Conservation (phyloP, 2,797 vertebrate genomes). For the Alosa sapidissima region DNA sequence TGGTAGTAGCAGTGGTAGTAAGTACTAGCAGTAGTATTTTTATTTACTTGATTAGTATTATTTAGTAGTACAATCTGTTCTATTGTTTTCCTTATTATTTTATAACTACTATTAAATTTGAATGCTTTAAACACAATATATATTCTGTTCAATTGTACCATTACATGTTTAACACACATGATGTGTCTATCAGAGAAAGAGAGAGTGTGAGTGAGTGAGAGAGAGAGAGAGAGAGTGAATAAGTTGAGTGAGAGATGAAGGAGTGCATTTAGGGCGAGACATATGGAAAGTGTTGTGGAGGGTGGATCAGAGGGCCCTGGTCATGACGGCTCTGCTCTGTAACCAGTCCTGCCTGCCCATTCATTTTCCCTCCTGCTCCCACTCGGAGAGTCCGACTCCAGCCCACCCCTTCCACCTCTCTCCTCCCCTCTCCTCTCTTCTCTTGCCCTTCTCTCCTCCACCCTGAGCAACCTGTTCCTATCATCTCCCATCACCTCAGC, state of each 20-base stretch:
- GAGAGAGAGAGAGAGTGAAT: neutral
- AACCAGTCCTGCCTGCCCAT: conserved; percentile 31
- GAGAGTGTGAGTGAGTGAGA: neutral
- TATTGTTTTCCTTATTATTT: neutral
- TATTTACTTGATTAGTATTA: neutral
- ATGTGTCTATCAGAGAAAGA: neutral
- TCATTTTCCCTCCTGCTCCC: conserved; percentile 14
- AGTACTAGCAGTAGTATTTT: neutral
- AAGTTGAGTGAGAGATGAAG: conserved; percentile 3
- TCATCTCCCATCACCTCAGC: neutral
- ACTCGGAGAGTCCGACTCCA: neutral
- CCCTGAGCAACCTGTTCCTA: neutral
- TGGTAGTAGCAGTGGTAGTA: neutral
- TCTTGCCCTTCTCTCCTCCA: neutral
- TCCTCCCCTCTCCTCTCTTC: neutral
- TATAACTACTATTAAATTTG: neutral
- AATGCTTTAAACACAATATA: neutral
- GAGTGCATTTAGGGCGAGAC: conserved; percentile 5
- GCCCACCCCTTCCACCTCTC: neutral
- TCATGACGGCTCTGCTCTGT: neutral
- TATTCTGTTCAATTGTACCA: neutral
- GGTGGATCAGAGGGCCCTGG: conserved; percentile 39
- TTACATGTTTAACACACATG: neutral
- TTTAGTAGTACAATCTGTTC: neutral
- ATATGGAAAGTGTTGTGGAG: conserved; percentile 41